phyloP scores from a whole-genome alignment of 2,888 invertebrate genomes.

The Geophilus truncorum region DNA sequence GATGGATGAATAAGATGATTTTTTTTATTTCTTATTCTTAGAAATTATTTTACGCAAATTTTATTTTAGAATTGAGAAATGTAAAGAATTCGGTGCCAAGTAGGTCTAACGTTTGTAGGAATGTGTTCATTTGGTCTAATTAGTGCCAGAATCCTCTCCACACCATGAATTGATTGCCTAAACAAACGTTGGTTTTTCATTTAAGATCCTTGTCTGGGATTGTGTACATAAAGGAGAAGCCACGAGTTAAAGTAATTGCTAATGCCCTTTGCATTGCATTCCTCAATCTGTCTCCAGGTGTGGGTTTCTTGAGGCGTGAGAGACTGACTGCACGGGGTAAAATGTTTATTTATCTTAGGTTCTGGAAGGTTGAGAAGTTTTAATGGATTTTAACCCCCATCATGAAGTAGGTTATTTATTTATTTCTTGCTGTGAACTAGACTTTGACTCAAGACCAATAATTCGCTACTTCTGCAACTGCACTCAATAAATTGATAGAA shows the following conservation, averaged over 20 bases:
- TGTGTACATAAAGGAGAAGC: neutral
- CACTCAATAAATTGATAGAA: neutral
- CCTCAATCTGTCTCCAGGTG: conserved; percentile 21
- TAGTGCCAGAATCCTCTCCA: neutral
- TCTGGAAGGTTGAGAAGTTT: neutral
- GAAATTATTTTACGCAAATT: neutral
- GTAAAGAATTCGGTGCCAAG: neutral
- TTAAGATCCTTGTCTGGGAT: conserved; percentile 15
- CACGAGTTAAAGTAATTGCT: conserved; percentile 14
- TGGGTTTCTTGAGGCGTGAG: neutral
- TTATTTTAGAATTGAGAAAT: neutral
- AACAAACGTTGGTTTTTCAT: conserved; percentile 24
- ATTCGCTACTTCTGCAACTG: neutral
- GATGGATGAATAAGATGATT: neutral
- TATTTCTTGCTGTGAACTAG: neutral
- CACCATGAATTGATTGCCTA: conserved; percentile 25
- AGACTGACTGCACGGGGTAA: neutral
- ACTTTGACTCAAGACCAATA: neutral
- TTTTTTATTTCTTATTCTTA: no score
- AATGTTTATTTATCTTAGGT: conserved; percentile 7
- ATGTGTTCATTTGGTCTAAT: conserved; percentile 19
- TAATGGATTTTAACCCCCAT: neutral
- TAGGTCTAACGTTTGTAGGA: neutral
- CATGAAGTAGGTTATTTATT: neutral
- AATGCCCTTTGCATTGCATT: conserved; percentile 15